These are phyloP conservation scores for Caenorhabditis wallacei DNA, from an alignment of 2,888 invertebrate genomes.

Conservation along the genomic window DNA sequence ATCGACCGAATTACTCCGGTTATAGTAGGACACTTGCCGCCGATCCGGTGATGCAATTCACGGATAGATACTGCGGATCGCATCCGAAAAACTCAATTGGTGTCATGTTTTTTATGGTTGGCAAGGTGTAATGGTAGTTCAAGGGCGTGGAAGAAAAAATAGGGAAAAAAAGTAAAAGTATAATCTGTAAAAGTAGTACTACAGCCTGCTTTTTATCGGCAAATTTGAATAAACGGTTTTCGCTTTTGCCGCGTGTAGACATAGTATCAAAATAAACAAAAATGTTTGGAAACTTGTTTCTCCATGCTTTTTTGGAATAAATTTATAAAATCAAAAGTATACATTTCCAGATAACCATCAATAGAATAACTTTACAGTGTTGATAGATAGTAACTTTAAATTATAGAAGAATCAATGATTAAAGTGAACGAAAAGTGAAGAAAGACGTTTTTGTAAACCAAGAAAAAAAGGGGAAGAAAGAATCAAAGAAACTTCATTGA, in stretches of 20 bases:
- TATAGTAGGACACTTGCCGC: slow-evolving; percentile 49
- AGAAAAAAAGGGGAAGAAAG: neutral
- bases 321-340: neutral
- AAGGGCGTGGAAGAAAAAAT: slow-evolving; percentile 32
- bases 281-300: neutral
- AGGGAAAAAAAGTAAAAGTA: slow-evolving; percentile 18
- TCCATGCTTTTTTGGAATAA: neutral
- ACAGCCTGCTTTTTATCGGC: slow-evolving; percentile 17
- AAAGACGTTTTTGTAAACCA: slow-evolving; percentile 16
- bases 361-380: neutral
- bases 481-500: slow-evolving; percentile 46
- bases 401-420: slow-evolving; percentile 22
- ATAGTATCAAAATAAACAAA: slow-evolving; percentile 20
- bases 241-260: slow-evolving; percentile 15
- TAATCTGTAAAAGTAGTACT: slow-evolving; percentile 2
- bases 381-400: slow-evolving; percentile 10
- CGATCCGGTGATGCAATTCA: slow-evolving; percentile 57
- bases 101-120: slow-evolving; percentile 50
- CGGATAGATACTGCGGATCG: slow-evolving; percentile 39
- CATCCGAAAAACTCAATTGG: slow-evolving; percentile 34
- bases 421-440: slow-evolving; percentile 6
- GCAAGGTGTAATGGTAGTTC: slow-evolving; percentile 34
- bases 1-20: slow-evolving; percentile 63
- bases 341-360: neutral
- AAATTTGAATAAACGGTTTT: slow-evolving; percentile 59